Conservation (phyloP, 1,140 invertebrate genomes). For the Carcinoscorpius rotundicauda region DNA sequence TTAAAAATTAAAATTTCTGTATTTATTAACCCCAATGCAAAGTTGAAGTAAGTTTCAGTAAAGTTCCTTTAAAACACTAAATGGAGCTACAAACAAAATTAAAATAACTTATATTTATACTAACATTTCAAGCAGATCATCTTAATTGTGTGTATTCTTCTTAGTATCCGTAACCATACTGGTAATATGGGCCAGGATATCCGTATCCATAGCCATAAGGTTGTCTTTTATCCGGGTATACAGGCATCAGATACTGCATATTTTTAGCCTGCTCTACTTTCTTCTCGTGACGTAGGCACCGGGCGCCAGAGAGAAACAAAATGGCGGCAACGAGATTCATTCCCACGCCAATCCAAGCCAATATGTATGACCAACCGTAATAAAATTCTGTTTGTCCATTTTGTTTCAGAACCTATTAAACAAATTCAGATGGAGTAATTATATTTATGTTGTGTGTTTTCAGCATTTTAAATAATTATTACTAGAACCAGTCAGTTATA, state of each 20-base stretch:
- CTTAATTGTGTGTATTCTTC: no score
- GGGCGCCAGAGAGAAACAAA: constrained; percentile 79
- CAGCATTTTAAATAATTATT: no score
- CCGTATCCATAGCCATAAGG: constrained; percentile 63
- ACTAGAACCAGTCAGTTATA: no score
- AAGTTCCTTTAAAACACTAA: no score
- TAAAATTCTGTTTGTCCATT: constrained; percentile 55
- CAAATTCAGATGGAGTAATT: no score
- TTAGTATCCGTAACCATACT: constrained; percentile 50
- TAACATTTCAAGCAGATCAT: no score
- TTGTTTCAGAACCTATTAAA: constrained; percentile 62
- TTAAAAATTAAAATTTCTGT: no score
- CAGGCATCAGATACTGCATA: constrained; percentile 96
- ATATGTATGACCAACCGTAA: constrained; percentile 92
- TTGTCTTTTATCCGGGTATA: constrained; percentile 87
- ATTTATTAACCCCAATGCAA: no score
- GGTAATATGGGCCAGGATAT: constrained; percentile 65
- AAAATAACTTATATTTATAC: no score
- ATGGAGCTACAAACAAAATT: no score
- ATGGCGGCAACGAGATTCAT: constrained; percentile 75
- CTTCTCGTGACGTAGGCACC: constrained; percentile 80
- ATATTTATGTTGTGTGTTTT: no score
- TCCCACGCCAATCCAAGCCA: constrained; percentile 86
- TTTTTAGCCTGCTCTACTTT: constrained; percentile 87
- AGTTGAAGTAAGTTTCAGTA: no score